Evolutionary conservation across 1,140 invertebrate species (phyloP), one percentile per base, ranked within the genome.

Genomic region (Palaemon carinicauda): DNA sequence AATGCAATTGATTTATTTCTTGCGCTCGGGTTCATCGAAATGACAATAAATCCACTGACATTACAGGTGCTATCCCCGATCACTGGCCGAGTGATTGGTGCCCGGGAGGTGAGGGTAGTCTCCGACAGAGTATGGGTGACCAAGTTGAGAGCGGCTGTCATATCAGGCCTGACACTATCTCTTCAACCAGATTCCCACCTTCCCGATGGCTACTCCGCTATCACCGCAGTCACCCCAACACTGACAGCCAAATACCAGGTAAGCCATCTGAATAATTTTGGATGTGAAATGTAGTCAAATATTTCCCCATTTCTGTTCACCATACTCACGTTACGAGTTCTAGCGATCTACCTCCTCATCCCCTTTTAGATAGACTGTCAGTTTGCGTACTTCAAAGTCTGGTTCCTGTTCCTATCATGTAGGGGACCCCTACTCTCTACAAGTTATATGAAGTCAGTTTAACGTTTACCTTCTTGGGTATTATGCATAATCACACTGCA

Each of bases 161-260:
- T 99, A 12, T 97, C 97, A 4, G 97, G 97, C 0, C 92, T 99
- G 21, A 96, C 97, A 90, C 92, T 99, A 56, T 96, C 95, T 87
- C 97, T 99, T 52, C 95, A 95, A 14, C 96, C 96, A 0, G 96
- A 97, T 89, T 94, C 94, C 10, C 96, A 97, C 89, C 56, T 89
- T 1, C 81, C 82, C 4, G 97, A 97, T 91, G 96, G 96, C 85
- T 98, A 97, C 89, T 93, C 97, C 1, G 97, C 97, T 0, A 96
- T 97, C 91, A 98, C 97, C 0, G 95, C 95, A 2, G 95, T 96
- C 21, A 97, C 95, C 3, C 95, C 95, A 87, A 95, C 95, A 90
- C 92, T 97, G 60, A 98, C 96, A n/a, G 95, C 96, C 0, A 97
- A 98, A 91, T 98, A 98, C 92, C 97, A 98, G 94, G 96, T 96